A percentile compares a stretch with the other conserved stretches of the same genome.
phyloP scores from a whole-genome alignment of 2,797 vertebrate genomes.

The Rhinophrynus dorsalis region DNA sequence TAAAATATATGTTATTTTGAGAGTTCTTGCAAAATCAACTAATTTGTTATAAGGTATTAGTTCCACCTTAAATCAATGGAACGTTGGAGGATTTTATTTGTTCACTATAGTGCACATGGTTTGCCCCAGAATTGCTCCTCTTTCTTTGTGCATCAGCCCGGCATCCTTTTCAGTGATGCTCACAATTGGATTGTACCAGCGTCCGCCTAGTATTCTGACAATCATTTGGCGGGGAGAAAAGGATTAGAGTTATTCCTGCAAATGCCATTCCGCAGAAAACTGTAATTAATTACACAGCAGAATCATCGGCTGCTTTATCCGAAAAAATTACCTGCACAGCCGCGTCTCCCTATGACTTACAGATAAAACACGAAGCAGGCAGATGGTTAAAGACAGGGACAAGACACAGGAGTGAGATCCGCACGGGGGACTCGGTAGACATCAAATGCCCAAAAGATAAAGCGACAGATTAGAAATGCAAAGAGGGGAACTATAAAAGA shows the following conservation, averaged over 20 bases:
- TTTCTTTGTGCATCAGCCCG: too few species aligned
- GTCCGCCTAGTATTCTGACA: not conserved
- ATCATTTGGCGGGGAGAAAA: not conserved
- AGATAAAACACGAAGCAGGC: slow-evolving; percentile 55
- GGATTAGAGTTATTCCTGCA: not conserved
- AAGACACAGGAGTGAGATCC: slow-evolving; percentile 20
- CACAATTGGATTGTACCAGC: not conserved
- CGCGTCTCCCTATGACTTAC: slow-evolving; percentile 54
- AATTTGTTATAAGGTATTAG: too few species aligned
- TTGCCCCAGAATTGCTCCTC: too few species aligned
- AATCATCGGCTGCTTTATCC: slow-evolving; percentile 52
- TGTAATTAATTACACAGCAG: slow-evolving; percentile 6
- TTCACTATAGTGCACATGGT: too few species aligned
- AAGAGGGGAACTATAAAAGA: slow-evolving; percentile 39
- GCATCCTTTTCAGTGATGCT: not conserved
- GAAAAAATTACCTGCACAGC: slow-evolving; percentile 56
- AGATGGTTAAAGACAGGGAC: slow-evolving; percentile 56
- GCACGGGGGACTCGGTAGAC: slow-evolving; percentile 38
- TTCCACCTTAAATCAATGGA: too few species aligned
- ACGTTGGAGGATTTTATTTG: too few species aligned
- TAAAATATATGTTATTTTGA: too few species aligned
- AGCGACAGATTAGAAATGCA: slow-evolving; percentile 52
- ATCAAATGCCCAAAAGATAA: slow-evolving; percentile 48
- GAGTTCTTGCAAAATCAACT: too few species aligned
- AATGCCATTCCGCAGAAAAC: not conserved